A percentile compares a stretch with the other conserved stretches of the same genome.
These are phyloP conservation scores for Pipistrellus pipistrellus DNA, from an alignment of 2,797 vertebrate genomes.

Conservation along the genomic window DNA sequence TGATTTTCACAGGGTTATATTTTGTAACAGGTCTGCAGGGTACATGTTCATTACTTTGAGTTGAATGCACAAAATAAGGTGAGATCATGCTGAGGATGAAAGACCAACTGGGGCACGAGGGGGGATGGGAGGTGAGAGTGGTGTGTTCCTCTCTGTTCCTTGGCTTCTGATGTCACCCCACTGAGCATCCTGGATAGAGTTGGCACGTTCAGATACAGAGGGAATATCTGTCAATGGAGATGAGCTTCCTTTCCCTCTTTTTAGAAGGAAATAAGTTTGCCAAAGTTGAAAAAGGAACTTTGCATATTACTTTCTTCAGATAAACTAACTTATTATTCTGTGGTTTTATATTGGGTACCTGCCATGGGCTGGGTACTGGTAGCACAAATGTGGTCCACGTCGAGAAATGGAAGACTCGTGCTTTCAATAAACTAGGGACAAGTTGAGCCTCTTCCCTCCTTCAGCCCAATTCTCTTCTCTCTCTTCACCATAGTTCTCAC, in stretches of 20 bases:
- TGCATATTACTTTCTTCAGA: background rate
- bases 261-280: background rate
- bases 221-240: background rate
- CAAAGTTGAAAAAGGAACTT: background rate
- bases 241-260: background rate
- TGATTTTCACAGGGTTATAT: slow-evolving; percentile 44
- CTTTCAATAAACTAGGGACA: background rate
- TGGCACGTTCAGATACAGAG: background rate
- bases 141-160: background rate
- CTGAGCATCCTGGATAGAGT: background rate
- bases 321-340: slow-evolving; percentile 4
- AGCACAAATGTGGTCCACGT: background rate
- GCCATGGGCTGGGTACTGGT: background rate
- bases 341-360: background rate
- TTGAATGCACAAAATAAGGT: background rate
- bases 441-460: background rate
- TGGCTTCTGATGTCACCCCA: background rate
- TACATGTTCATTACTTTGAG: background rate
- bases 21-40: background rate
- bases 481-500: background rate
- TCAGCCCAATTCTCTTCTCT: background rate
- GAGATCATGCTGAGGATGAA: background rate
- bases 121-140: background rate
- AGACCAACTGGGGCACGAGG: background rate
- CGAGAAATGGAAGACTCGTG: background rate